Conservation (phyloP, 2,888 invertebrate genomes). For the Rambutsinella grinnellia region DNA sequence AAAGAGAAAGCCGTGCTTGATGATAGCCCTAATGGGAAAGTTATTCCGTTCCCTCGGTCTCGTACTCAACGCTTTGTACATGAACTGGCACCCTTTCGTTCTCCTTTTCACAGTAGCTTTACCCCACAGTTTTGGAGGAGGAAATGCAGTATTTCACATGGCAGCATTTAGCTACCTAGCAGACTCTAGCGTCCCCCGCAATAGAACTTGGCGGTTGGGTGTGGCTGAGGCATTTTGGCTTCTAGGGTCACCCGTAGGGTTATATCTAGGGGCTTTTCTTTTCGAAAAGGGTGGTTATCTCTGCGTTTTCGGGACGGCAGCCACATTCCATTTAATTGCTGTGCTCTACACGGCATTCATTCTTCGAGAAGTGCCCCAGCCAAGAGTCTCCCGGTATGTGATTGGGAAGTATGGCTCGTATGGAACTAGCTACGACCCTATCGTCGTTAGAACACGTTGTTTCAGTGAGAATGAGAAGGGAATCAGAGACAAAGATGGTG, state of each 20-base stretch:
- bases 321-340: conserved; percentile 58
- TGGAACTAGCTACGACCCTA: conserved; percentile 48
- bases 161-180: conserved; percentile 66
- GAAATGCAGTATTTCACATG: conserved; percentile 65
- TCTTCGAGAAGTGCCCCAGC: conserved; percentile 64
- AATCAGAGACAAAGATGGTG: conserved; percentile 12
- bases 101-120: conserved; percentile 62
- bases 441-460: conserved; percentile 53
- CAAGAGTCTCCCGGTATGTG: conserved; percentile 38
- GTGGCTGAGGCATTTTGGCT: conserved; percentile 65
- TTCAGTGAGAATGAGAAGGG: conserved; percentile 62
- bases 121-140: conserved; percentile 64
- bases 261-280: conserved; percentile 62
- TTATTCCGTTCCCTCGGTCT: conserved; percentile 63
- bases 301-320: conserved; percentile 62
- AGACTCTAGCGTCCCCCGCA: conserved; percentile 65
- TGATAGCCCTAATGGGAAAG: conserved; percentile 63
- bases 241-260: conserved; percentile 62
- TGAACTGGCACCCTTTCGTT: conserved; percentile 61
- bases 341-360: conserved; percentile 63
- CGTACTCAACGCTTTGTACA: conserved; percentile 62
- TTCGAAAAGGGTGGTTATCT: conserved; percentile 64
- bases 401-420: conserved; percentile 62
- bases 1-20: conserved; percentile 63
- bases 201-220: conserved; percentile 63